These are phyloP conservation scores for Syritta pipiens DNA, from an alignment of 2,888 invertebrate species.

Conservation along the genomic window DNA sequence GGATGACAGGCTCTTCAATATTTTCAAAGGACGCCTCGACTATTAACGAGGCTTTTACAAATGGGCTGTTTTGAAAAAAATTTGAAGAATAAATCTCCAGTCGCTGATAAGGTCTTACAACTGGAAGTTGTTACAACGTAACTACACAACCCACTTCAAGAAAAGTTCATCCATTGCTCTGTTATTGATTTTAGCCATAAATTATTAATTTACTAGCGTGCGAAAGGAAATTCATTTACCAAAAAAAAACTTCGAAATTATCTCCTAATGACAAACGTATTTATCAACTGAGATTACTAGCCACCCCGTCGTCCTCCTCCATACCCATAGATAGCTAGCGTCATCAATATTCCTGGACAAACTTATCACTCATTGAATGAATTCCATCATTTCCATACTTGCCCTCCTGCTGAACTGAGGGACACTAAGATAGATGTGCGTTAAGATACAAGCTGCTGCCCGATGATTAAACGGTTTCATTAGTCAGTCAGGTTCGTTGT, in stretches of 20 bases:
- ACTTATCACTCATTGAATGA: conserved; percentile 43
- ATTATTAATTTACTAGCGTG: too few species aligned
- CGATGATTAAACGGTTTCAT: conserved; percentile 20
- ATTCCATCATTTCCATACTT: conserved; percentile 30
- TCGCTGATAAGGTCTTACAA: too few species aligned
- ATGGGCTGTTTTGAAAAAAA: too few species aligned
- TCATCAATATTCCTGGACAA: conserved; percentile 39
- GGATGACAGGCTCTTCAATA: too few species aligned
- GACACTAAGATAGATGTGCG: neutral
- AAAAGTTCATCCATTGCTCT: too few species aligned
- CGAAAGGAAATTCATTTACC: too few species aligned
- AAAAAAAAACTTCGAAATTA: conserved; percentile 27
- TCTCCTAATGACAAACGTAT: conserved; percentile 25
- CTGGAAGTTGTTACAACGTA: too few species aligned
- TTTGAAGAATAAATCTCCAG: too few species aligned
- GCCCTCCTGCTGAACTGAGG: neutral
- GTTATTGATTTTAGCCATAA: too few species aligned
- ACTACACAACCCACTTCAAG: too few species aligned
- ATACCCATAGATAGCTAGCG: neutral
- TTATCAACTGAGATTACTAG: conserved; percentile 34
- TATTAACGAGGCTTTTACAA: too few species aligned
- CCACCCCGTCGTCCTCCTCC: conserved; percentile 6
- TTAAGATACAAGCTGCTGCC: neutral
- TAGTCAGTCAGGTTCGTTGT: conserved; percentile 8
- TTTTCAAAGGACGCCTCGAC: too few species aligned